Conservation (phyloP, 2,888 invertebrate species). For the Frankliniella fusca region DNA sequence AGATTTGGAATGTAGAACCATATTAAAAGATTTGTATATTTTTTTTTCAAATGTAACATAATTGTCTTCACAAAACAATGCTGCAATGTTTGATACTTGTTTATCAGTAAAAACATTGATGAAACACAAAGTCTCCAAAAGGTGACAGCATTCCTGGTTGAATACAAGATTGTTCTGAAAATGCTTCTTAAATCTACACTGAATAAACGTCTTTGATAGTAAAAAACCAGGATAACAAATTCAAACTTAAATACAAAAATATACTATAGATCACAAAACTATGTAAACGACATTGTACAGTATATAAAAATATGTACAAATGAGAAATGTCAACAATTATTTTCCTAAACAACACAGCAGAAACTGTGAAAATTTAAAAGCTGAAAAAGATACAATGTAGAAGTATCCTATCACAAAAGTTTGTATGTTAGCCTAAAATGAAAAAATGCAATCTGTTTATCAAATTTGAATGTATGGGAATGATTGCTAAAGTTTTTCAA, state of each 20-base stretch:
- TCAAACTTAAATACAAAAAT: constrained; percentile 7
- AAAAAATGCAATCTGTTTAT: too few species aligned
- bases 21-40: neutral
- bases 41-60: too few species aligned
- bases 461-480: too few species aligned
- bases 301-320: constrained; percentile 15
- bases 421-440: too few species aligned
- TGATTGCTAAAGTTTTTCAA: too few species aligned
- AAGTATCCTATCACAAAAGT: too few species aligned
- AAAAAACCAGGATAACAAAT: constrained; percentile 21
- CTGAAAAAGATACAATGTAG: too few species aligned
- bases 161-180: neutral
- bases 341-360: neutral
- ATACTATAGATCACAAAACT: constrained; percentile 25
- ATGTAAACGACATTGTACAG: neutral
- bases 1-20: neutral
- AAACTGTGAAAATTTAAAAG: too few species aligned
- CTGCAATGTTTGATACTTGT: neutral
- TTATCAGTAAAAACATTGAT: neutral
- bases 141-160: neutral
- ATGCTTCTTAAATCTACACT: neutral
- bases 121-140: neutral
- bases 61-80: too few species aligned
- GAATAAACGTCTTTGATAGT: neutral
- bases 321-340: neutral